A percentile compares a stretch with the other conserved stretches of the same genome.
These are phyloP conservation scores for Macrophya alboannulata DNA, from an alignment of 2,888 invertebrate genomes.

Conservation along the genomic window DNA sequence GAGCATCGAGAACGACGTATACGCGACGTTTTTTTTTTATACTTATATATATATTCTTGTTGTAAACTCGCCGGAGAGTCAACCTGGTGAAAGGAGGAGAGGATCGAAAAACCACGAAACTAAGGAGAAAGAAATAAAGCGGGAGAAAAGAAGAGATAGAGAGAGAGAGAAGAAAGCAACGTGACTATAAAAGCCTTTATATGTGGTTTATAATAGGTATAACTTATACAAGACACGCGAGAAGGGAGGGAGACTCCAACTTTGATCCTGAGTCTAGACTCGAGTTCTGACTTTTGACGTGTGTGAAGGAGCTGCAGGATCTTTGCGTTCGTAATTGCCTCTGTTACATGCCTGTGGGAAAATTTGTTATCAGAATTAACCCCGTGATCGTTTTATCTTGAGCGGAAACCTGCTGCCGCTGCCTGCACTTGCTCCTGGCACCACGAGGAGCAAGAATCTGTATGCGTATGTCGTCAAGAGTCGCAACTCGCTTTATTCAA, in stretches of 20 bases:
- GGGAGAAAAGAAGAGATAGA: background rate
- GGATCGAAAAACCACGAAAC: background rate
- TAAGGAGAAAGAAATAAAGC: background rate
- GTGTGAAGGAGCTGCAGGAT: constrained; percentile 19
- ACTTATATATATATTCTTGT: background rate
- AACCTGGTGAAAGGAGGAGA: background rate
- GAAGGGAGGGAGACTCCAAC: background rate
- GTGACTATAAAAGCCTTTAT: background rate
- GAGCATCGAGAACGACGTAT: constrained; percentile 1
- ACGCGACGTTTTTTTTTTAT: background rate
- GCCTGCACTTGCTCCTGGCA: too few species aligned
- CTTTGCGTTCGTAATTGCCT: constrained; percentile 22
- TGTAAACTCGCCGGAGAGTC: background rate
- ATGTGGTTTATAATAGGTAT: background rate
- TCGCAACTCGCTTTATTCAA: background rate
- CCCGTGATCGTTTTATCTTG: constrained; percentile 32
- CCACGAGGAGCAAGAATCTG: background rate
- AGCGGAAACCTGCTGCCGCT: background rate
- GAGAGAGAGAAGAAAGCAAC: background rate
- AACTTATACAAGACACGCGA: constrained; percentile 6
- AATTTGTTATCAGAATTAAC: constrained; percentile 37
- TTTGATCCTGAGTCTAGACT: constrained; percentile 27
- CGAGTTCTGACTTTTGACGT: constrained; percentile 27
- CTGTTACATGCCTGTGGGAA: constrained; percentile 35
- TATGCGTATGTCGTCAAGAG: background rate